These are phyloP conservation scores for Incurvaria masculella DNA, from an alignment of 2,888 invertebrate species.

Conservation along the genomic window DNA sequence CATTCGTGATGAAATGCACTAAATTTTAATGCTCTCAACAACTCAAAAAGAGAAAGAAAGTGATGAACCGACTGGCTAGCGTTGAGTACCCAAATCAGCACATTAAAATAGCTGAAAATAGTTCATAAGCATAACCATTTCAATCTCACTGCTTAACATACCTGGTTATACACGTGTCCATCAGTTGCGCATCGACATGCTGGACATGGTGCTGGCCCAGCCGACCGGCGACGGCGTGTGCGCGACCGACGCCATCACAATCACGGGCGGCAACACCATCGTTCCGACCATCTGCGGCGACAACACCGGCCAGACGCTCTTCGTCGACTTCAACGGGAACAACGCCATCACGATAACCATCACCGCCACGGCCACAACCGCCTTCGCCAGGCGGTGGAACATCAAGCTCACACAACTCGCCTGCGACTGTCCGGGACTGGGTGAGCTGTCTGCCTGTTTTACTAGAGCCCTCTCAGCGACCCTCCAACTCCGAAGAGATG, in stretches of 20 bases:
- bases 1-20: too few species aligned
- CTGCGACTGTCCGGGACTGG: constrained; percentile 66
- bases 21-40: too few species aligned
- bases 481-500: too few species aligned
- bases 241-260: constrained; percentile 64
- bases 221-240: constrained; percentile 73
- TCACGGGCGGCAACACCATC: constrained; percentile 65
- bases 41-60: too few species aligned
- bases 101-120: too few species aligned
- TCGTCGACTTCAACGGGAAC: constrained; percentile 68
- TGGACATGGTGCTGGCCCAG: constrained; percentile 67
- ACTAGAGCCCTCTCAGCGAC: constrained; percentile 4
- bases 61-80: too few species aligned
- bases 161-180: too few species aligned
- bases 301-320: constrained; percentile 76
- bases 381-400: constrained; percentile 70
- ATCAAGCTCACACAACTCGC: constrained; percentile 69
- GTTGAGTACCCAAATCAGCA: too few species aligned
- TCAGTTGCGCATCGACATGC: constrained; percentile 77
- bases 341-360: constrained; percentile 66
- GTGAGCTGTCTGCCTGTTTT: constrained; percentile 32
- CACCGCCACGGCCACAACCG: constrained; percentile 57
- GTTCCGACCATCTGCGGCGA: constrained; percentile 76
- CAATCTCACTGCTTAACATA: too few species aligned
- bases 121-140: too few species aligned